Percentiles rank a stretch among this genome's conserved stretches.
phyloP scores from a whole-genome alignment of 2,797 vertebrate species.

The Sebastes hopkinsi region DNA sequence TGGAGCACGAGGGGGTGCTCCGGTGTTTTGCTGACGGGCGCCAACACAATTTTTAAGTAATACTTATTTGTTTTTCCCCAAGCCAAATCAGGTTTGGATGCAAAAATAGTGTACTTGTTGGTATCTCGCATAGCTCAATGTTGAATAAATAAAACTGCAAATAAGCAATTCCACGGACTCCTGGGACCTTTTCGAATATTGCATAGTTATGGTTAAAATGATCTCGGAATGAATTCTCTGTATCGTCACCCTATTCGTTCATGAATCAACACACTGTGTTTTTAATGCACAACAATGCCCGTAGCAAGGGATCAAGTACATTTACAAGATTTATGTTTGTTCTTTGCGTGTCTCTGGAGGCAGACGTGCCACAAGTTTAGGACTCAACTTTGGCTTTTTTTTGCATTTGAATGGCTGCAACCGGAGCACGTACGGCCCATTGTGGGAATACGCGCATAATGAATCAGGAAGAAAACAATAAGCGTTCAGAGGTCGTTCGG shows the following conservation, averaged over 20 bases:
- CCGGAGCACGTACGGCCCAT: constrained; percentile 30
- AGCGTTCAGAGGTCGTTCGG: constrained; percentile 41
- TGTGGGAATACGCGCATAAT: constrained; percentile 47
- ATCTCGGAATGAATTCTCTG: constrained; percentile 4
- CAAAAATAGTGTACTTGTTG: background rate
- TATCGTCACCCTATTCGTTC: constrained; percentile 2
- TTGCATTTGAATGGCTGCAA: constrained; percentile 18
- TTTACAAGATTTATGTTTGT: constrained; percentile 57
- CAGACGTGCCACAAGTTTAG: constrained; percentile 23
- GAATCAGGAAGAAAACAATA: constrained; percentile 67
- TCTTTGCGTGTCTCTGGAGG: constrained; percentile 23
- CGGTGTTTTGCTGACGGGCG: constrained; percentile 34
- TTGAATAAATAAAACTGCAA: constrained; percentile 35
- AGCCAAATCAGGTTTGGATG: constrained; percentile 31
- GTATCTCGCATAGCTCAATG: constrained; percentile 2
- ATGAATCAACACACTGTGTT: background rate
- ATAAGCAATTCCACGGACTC: constrained; percentile 5
- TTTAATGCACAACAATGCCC: constrained; percentile 30
- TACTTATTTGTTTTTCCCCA: constrained; percentile 30
- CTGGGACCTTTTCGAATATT: constrained; percentile 6
- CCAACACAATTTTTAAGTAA: constrained; percentile 36
- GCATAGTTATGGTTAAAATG: constrained; percentile 18
- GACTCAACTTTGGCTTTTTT: constrained; percentile 27
- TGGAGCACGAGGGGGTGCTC: constrained; percentile 43
- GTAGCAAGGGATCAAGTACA: constrained; percentile 36